These are phyloP conservation scores for Rhipidura dahli DNA, from an alignment of 2,113 vertebrate genomes.

Conservation along the genomic window DNA sequence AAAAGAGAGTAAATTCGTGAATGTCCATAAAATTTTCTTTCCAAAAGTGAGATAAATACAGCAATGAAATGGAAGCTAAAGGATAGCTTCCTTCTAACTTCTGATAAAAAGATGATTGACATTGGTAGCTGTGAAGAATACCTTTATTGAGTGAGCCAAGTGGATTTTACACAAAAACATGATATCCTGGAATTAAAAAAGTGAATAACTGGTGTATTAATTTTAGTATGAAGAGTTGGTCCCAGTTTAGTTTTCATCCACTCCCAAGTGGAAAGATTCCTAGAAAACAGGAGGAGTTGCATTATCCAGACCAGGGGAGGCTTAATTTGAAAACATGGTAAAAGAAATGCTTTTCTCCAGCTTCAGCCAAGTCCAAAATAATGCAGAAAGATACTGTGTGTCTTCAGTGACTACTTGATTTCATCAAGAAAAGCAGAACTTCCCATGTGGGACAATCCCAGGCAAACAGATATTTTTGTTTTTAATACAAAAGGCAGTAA, in stretches of 20 bases:
- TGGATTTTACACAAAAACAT: background rate
- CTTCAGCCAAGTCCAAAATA: background rate
- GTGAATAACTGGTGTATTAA: background rate
- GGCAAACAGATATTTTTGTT: background rate
- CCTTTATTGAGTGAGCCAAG: background rate
- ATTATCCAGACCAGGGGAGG: background rate
- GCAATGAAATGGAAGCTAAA: background rate
- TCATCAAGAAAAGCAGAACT: background rate
- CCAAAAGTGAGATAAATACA: background rate
- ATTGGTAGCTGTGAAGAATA: background rate
- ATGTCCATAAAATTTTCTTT: background rate
- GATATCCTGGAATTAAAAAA: background rate
- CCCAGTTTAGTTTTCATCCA: background rate
- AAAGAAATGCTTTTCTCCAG: background rate
- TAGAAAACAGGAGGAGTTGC: background rate
- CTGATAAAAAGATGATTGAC: background rate
- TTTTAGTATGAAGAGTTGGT: background rate
- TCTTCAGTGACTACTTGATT: constrained; percentile 10
- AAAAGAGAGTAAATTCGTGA: background rate
- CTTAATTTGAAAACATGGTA: background rate
- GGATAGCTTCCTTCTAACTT: background rate
- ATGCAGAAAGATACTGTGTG: background rate
- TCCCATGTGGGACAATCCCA: background rate
- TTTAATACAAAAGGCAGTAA: background rate
- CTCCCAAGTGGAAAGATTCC: background rate